Evolutionary conservation across 2,113 vertebrate species (phyloP).

Genomic region (Numida meleagris): DNA sequence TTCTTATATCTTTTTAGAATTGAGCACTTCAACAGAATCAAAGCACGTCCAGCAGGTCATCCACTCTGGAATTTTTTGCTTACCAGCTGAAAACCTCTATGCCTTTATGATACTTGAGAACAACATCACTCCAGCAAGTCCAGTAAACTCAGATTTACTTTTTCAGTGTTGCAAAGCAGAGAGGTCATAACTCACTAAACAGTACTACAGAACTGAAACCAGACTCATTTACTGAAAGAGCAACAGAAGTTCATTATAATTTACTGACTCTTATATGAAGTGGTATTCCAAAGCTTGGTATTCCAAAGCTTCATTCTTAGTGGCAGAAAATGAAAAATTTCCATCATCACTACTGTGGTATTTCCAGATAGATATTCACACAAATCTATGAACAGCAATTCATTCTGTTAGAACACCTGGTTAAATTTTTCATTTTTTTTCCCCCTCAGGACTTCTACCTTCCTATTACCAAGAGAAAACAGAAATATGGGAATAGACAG

Average conservation of each 20-base stretch:
- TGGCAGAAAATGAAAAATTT: background rate
- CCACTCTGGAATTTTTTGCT: background rate
- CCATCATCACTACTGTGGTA: background rate
- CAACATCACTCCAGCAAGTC: background rate
- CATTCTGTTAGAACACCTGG: background rate
- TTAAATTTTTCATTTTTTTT: background rate
- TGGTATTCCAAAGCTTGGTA: background rate
- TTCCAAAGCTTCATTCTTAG: background rate
- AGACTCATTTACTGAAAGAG: background rate
- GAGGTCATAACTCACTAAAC: background rate
- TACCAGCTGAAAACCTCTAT: background rate
- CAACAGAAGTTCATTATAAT: background rate
- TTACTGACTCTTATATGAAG: background rate
- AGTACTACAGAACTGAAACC: background rate
- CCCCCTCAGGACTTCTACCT: background rate
- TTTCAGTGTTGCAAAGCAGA: background rate
- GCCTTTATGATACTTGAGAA: background rate
- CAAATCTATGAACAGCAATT: background rate
- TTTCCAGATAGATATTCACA: background rate
- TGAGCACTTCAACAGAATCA: background rate
- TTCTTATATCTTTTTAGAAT: background rate
- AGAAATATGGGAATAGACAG: background rate
- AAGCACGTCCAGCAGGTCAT: background rate
- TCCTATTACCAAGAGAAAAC: background rate
- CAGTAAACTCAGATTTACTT: background rate